phyloP scores from a whole-genome alignment of 2,888 invertebrate genomes.

The Sisyra nigra region DNA sequence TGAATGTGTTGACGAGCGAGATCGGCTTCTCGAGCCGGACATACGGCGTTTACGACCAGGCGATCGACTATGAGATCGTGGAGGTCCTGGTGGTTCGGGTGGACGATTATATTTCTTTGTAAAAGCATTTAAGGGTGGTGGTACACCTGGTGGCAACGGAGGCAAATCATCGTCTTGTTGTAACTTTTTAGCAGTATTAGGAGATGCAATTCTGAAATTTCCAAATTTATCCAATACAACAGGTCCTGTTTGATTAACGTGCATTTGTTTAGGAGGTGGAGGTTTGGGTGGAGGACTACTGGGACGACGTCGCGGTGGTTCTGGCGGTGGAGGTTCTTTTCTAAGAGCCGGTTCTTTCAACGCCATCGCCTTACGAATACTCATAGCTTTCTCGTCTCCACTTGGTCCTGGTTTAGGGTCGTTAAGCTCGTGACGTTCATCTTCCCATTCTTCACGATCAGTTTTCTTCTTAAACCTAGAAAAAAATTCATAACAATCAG shows the following conservation, averaged over 20 bases:
- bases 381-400: constrained; percentile 38
- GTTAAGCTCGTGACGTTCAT: constrained; percentile 33
- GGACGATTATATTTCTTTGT: constrained; percentile 18
- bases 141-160: constrained; percentile 31
- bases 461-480: constrained; percentile 44
- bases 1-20: constrained; percentile 28
- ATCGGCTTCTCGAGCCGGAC: constrained; percentile 37
- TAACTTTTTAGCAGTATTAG: constrained; percentile 25
- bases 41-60: constrained; percentile 50
- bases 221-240: constrained; percentile 60
- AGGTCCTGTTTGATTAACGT: constrained; percentile 26
- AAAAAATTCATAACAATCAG: constrained; percentile 4
- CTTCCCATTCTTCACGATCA: constrained; percentile 29
- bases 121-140: constrained; percentile 28
- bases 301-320: constrained; percentile 17
- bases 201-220: constrained; percentile 44
- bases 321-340: constrained; percentile 23
- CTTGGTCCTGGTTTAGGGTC: constrained; percentile 33
- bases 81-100: constrained; percentile 28
- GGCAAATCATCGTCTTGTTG: constrained; percentile 29
- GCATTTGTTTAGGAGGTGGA: constrained; percentile 18
- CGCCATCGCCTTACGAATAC: constrained; percentile 43
- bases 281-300: constrained; percentile 18
- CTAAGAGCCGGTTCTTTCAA: constrained; percentile 44
- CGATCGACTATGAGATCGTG: constrained; percentile 35